Conservation (phyloP, 92 coral and sea anemone species). For the Siderastrea radians region DNA sequence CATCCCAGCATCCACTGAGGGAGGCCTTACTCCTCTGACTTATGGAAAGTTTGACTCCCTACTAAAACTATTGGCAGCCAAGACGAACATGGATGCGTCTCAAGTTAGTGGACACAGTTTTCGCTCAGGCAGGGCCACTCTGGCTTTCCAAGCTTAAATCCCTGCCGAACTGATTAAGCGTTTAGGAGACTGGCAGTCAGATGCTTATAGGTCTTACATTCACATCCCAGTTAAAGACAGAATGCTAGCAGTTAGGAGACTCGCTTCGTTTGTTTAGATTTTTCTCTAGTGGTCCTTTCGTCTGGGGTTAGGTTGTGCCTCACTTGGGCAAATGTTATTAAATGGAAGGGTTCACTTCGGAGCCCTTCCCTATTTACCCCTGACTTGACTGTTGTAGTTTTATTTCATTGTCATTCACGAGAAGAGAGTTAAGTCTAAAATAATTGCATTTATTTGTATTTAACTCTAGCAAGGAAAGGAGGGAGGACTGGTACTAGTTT, state of each 20-base stretch:
- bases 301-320: background rate
- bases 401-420: background rate
- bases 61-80: background rate
- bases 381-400: background rate
- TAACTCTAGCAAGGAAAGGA: too few species aligned
- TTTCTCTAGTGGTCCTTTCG: background rate
- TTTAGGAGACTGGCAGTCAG: background rate
- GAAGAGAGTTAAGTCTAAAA: too few species aligned
- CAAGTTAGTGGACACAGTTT: slow-evolving; percentile 39
- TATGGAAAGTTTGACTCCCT: slow-evolving; percentile 9
- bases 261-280: slow-evolving; percentile 36
- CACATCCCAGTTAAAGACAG: slow-evolving; percentile 36
- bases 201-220: slow-evolving; percentile 21
- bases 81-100: slow-evolving; percentile 21
- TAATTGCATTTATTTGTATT: too few species aligned
- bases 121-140: slow-evolving; percentile 37
- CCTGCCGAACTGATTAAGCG: slow-evolving; percentile 38
- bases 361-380: background rate
- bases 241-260: slow-evolving; percentile 15
- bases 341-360: background rate
- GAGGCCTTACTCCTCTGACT: too few species aligned
- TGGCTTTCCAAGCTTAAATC: slow-evolving; percentile 32
- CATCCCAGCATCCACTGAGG: background rate
- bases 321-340: background rate
- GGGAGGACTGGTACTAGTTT: too few species aligned